phyloP scores from a whole-genome alignment of 2,113 vertebrate genomes.

The Callionymus lyra region DNA sequence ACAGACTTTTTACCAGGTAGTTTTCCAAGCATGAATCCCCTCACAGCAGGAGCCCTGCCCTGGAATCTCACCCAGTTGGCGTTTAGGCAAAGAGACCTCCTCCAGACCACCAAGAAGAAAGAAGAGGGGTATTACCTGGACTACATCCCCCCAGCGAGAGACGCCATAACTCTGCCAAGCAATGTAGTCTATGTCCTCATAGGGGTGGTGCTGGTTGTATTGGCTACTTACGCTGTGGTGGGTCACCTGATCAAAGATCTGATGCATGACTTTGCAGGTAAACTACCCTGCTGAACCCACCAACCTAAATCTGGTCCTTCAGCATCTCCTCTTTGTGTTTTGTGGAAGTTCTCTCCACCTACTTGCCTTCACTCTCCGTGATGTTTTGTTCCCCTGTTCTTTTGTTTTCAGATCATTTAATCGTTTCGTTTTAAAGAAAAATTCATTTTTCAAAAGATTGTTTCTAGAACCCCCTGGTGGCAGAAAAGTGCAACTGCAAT shows the following conservation, averaged over 20 bases:
- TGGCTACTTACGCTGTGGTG: slow-evolving; percentile 79
- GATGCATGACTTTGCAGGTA: slow-evolving; percentile 80
- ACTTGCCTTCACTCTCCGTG: slow-evolving; percentile 5
- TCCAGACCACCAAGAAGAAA: slow-evolving; percentile 41
- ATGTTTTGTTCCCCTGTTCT: too few species aligned
- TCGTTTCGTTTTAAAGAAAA: too few species aligned
- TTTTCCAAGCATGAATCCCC: slow-evolving; percentile 22
- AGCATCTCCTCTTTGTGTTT: slow-evolving; percentile 3
- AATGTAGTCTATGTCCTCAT: slow-evolving; percentile 62
- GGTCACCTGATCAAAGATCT: slow-evolving; percentile 88
- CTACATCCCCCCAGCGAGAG: slow-evolving; percentile 54
- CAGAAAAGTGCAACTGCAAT: too few species aligned
- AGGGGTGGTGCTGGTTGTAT: slow-evolving; percentile 67
- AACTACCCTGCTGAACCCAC: slow-evolving; percentile 5
- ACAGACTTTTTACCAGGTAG: slow-evolving; percentile 9
- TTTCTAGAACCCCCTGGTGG: too few species aligned
- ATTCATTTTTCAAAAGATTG: too few species aligned
- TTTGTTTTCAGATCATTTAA: too few species aligned
- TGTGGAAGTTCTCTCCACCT: neutral
- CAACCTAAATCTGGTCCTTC: neutral
- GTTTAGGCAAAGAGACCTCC: slow-evolving; percentile 39
- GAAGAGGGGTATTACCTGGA: slow-evolving; percentile 59
- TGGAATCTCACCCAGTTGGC: slow-evolving; percentile 27
- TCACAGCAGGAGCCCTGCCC: slow-evolving; percentile 15
- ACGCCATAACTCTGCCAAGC: slow-evolving; percentile 34